phyloP scores from a whole-genome alignment of 2,797 vertebrate genomes.

The Sebastes oblongus region DNA sequence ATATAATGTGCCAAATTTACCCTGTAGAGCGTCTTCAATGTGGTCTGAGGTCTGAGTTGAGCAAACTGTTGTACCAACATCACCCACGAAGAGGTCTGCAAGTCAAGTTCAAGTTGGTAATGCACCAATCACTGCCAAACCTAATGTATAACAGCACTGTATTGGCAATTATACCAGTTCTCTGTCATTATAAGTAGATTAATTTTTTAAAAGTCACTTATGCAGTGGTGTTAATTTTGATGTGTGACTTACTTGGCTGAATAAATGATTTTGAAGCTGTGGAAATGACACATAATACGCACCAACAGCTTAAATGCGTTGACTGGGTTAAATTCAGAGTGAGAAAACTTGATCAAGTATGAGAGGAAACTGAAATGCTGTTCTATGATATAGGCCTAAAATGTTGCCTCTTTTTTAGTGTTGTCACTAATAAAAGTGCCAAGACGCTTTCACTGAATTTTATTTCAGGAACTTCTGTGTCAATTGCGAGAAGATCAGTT shows the following conservation, averaged over 20 bases:
- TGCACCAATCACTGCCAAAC: neutral
- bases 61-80: neutral
- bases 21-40: neutral
- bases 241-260: neutral
- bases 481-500: neutral
- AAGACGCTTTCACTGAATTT: neutral
- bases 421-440: neutral
- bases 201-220: neutral
- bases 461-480: neutral
- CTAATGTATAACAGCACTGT: neutral
- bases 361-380: neutral
- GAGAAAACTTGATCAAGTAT: neutral
- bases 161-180: neutral
- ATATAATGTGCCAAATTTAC: neutral
- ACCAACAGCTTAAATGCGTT: neutral
- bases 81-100: neutral
- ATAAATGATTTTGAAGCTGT: neutral
- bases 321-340: neutral
- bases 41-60: neutral
- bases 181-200: neutral
- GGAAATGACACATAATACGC: neutral
- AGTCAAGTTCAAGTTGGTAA: neutral
- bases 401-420: neutral
- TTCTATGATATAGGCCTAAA: neutral
- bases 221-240: neutral